Base-by-base conservation (phyloP, 2,113 vertebrate genomes). In the Progne subis region DNA sequence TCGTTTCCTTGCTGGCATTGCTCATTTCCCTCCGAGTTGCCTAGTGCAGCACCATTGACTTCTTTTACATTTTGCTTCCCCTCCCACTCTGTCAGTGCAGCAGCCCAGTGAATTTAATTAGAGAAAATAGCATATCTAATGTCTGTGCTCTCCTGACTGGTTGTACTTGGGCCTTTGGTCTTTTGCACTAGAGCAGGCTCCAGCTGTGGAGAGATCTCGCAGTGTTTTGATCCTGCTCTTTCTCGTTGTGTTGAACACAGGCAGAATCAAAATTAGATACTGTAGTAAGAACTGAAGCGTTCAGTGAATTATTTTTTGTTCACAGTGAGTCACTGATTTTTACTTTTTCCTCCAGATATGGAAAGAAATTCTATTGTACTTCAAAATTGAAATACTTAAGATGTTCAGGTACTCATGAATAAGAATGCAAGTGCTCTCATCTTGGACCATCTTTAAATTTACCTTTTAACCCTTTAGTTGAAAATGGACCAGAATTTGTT, bases 221-320 rank as follows among this genome's bases (percentile, higher is more conserved):
- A 68, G 77, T 69, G 61, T 97, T 97, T 96, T 96, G 94, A 97
- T 97, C 92, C 94, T 89, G 26, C 67, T 83, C 80, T 72, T 95
- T 95, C 88, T 91, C 78, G 4, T 94, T 90, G 90, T 92, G 75
- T 97, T 95, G 91, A 96, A 97, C 90, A 96, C 94, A 89, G 88
- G 79, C 86, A 84, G 96, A 97, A 97, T 96, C 92, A 96, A 91
- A 97, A 97, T 95, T 93, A 97, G 96, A 39, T 41, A 57, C 37
- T 61, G 76, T 86, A 96, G 65, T 56, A 83, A 74, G 86, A 94
- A 60, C 56, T 77, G 32, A 74, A 86, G 60, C 31, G 9, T 82
- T 91, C 46, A 49, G 88, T 93, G 94, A 91, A 75, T 92, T 70
- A 93, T 84, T 94, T 90, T 95, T 67, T 92, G 72, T 90, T 95